Evolutionary conservation across 2,113 vertebrate genomes (phyloP).

Genomic region (Forbesichthys papilliferus): DNA sequence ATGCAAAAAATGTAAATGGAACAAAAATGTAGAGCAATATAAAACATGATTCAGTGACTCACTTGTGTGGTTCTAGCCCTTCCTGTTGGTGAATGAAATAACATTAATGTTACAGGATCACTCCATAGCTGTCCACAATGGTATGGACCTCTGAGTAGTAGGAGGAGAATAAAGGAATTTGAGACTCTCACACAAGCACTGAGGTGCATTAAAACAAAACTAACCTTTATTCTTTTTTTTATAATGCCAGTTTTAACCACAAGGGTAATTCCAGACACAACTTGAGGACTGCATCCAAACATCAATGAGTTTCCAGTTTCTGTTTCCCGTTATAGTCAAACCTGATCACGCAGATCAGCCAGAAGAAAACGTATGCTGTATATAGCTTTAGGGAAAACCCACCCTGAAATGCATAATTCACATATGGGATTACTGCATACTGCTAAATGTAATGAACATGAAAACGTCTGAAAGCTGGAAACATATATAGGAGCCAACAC

Average conservation of each 20-base stretch:
- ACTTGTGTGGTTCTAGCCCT: not conserved
- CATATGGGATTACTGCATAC: not conserved
- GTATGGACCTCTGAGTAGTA: no score
- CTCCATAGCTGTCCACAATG: no score
- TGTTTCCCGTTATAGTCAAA: conserved; percentile 11
- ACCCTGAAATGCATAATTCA: not conserved
- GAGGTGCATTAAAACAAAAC: no score
- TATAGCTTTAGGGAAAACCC: not conserved
- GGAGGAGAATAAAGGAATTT: no score
- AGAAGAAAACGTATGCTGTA: conserved; percentile 9
- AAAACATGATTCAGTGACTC: conserved; percentile 45
- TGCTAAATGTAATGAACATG: not conserved
- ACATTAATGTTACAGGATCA: conserved; percentile 24
- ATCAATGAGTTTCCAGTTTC: conserved; percentile 5
- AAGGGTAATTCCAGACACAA: no score
- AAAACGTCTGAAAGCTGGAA: not conserved
- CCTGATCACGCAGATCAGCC: conserved; percentile 14
- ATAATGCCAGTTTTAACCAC: no score
- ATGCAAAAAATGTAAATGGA: conserved; percentile 31
- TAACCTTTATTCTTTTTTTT: no score
- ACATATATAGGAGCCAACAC: not conserved
- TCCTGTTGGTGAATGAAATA: conserved; percentile 38
- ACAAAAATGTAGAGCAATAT: conserved; percentile 32
- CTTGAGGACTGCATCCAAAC: not conserved
- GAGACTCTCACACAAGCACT: no score